Conservation (phyloP, 1,140 invertebrate genomes). For the Sitobion miscanthi region DNA sequence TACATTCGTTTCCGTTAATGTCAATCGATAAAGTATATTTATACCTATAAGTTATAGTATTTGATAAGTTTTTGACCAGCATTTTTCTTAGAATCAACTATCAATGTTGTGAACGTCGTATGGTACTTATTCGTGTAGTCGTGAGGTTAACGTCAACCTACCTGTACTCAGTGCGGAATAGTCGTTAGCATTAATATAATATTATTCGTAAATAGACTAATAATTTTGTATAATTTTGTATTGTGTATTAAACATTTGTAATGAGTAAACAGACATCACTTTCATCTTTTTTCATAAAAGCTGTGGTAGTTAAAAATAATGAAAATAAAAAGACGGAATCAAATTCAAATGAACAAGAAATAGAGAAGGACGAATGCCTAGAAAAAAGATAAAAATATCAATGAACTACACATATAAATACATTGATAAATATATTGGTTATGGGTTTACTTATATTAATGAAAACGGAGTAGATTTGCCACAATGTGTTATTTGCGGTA, state of each 20-base stretch:
- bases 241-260: neutral
- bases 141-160: too few relatives aligned
- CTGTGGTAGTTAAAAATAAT: neutral
- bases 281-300: neutral
- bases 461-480: slow-evolving; percentile 23
- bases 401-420: slow-evolving; percentile 8
- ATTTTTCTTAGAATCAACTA: slow-evolving; percentile 1
- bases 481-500: too few relatives aligned
- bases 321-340: neutral
- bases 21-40: too few relatives aligned
- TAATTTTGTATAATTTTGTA: neutral
- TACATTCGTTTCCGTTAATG: too few relatives aligned
- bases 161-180: slow-evolving; percentile 1
- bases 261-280: neutral
- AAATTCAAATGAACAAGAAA: neutral
- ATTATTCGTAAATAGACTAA: too few relatives aligned
- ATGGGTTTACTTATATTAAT: slow-evolving; percentile 23
- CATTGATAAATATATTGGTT: slow-evolving; percentile 28
- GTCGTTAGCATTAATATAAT: neutral
- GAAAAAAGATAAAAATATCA: slow-evolving; percentile 22
- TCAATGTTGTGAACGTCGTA: slow-evolving; percentile 5
- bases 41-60: too few relatives aligned
- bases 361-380: slow-evolving; percentile 8
- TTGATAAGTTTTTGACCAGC: neutral
- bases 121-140: neutral